Evolutionary conservation across 2,888 invertebrate genomes (phyloP).

Genomic region (Agonopterix alstromeriana): DNA sequence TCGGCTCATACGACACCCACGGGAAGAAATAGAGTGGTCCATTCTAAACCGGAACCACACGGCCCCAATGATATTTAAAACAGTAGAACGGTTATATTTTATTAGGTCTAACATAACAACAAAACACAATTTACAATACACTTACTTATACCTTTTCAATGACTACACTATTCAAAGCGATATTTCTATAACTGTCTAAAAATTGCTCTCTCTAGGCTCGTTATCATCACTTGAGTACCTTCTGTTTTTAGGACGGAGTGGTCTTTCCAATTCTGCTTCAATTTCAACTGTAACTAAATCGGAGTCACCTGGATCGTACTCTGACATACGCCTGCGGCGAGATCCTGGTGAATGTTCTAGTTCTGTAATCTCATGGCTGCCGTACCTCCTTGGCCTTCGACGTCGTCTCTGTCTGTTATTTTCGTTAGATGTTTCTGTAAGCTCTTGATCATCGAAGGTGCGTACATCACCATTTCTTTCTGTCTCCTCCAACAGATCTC

Average conservation of each 20-base stretch:
- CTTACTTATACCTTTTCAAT: no score
- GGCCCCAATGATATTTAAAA: no score
- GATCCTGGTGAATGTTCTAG: conserved; percentile 63
- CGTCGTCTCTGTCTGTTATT: conserved; percentile 37
- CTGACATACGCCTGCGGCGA: conserved; percentile 59
- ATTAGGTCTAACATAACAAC: no score
- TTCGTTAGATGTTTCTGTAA: conserved; percentile 35
- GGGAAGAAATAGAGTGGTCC: no score
- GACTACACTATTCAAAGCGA: no score
- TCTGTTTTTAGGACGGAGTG: conserved; percentile 43
- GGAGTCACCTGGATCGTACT: conserved; percentile 35
- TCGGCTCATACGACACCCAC: no score
- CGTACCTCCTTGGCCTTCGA: conserved; percentile 42
- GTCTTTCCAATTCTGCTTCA: conserved; percentile 48
- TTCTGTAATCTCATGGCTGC: conserved; percentile 66
- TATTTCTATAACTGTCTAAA: conserved; percentile 20
- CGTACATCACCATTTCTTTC: conserved; percentile 57
- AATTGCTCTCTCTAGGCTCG: conserved; percentile 65
- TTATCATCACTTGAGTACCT: conserved; percentile 56
- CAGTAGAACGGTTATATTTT: no score
- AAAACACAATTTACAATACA: no score
- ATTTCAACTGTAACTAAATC: conserved; percentile 43
- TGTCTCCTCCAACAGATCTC: conserved; percentile 66
- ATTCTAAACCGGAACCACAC: no score
- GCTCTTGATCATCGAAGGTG: conserved; percentile 46